Percentiles rank a stretch among this genome's conserved stretches.
These are phyloP conservation scores for Myiozetetes cayanensis DNA, from an alignment of 2,113 vertebrate genomes.

Conservation along the genomic window DNA sequence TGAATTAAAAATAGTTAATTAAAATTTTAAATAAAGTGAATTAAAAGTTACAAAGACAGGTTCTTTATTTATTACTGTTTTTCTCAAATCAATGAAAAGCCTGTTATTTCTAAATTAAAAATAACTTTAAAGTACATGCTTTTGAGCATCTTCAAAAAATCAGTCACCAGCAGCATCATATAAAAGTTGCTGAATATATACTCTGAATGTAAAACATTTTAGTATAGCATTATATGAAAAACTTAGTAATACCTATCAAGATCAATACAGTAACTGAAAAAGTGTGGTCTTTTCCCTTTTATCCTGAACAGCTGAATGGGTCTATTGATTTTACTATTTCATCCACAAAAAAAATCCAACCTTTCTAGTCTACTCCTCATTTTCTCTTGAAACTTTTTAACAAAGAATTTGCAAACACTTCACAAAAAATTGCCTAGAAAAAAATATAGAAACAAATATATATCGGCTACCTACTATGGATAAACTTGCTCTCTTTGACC, in stretches of 20 bases:
- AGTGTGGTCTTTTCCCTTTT: not conserved
- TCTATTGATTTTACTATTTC: slow-evolving; percentile 15
- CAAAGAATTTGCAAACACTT: not conserved
- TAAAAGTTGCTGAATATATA: not conserved
- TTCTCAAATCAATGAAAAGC: not conserved
- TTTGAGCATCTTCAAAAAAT: not conserved
- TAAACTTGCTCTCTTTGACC: not conserved
- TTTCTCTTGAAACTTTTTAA: not conserved
- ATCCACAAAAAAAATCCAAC: not conserved
- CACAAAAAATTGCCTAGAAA: not conserved
- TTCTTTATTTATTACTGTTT: not conserved
- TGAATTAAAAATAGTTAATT: slow-evolving; percentile 55
- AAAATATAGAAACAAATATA: not conserved
- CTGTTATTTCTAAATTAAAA: not conserved
- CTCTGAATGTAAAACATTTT: not conserved
- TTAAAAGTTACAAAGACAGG: not conserved
- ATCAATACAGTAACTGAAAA: not conserved
- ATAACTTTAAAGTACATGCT: not conserved
- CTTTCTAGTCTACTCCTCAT: not conserved
- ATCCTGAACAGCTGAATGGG: not conserved
- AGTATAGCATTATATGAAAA: not conserved
- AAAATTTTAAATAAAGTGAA: slow-evolving; percentile 36
- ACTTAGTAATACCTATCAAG: not conserved
- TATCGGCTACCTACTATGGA: not conserved
- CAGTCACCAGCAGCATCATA: not conserved